Evolutionary conservation across 2,113 vertebrate genomes (phyloP).

Genomic region (Heloderma charlesbogerti): DNA sequence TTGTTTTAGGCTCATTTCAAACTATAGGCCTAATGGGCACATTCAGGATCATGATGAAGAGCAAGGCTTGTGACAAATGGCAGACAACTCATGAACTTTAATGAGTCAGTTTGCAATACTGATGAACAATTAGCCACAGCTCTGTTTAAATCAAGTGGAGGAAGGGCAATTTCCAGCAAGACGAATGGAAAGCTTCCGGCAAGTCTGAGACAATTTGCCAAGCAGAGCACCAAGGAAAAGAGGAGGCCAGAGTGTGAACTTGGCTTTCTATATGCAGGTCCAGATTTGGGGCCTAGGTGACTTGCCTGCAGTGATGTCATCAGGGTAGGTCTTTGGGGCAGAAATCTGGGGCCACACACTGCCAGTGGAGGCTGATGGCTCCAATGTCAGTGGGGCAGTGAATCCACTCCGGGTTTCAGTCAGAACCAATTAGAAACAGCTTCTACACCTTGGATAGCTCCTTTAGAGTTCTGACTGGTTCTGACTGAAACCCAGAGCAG

Average conservation of each 20-base stretch:
- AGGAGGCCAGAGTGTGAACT: not conserved
- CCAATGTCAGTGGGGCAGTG: too few species aligned
- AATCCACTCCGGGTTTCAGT: too few species aligned
- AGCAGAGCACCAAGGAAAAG: not conserved
- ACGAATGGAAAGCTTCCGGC: not conserved
- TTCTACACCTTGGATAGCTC: too few species aligned
- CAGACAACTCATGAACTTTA: not conserved
- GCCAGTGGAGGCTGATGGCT: too few species aligned
- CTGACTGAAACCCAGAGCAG: too few species aligned
- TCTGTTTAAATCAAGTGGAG: not conserved
- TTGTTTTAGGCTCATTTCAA: conserved; percentile 14
- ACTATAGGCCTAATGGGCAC: conserved; percentile 23
- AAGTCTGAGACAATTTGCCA: not conserved
- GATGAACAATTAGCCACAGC: not conserved
- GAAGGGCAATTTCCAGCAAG: not conserved
- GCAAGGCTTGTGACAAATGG: conserved; percentile 14
- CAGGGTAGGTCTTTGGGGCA: too few species aligned
- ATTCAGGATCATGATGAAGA: conserved; percentile 28
- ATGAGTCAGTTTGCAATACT: not conserved
- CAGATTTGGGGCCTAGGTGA: not conserved
- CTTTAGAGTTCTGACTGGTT: too few species aligned
- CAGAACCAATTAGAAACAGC: too few species aligned
- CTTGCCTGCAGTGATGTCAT: too few species aligned
- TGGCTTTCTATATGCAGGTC: not conserved
- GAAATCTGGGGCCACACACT: too few species aligned